phyloP scores from a whole-genome alignment of 2,797 vertebrate species.

The Astyanax mexicanus region DNA sequence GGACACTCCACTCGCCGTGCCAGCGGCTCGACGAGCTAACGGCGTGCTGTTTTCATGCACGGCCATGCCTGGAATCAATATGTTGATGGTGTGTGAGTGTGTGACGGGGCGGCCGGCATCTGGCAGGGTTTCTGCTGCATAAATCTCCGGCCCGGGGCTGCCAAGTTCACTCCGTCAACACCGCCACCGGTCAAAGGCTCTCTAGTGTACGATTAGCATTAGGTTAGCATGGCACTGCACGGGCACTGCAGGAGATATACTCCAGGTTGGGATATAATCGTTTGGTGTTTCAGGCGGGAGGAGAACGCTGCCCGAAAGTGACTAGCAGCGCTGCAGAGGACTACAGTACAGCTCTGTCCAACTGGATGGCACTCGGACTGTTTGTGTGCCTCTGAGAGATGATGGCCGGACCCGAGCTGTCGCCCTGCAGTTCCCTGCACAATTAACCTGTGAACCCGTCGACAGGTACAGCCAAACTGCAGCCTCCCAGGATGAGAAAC shows the following conservation, averaged over 20 bases:
- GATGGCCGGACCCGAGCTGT: conserved; percentile 2
- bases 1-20: conserved; percentile 32
- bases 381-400: conserved; percentile 14
- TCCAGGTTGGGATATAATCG: conserved; percentile 19
- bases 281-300: conserved; percentile 21
- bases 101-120: conserved; percentile 37
- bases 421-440: conserved; percentile 27
- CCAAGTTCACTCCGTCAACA: conserved; percentile 44
- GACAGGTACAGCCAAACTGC: conserved; percentile 32
- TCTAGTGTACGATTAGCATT: conserved; percentile 38
- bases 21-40: conserved; percentile 33
- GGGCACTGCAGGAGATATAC: conserved; percentile 16
- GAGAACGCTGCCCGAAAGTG: conserved; percentile 9
- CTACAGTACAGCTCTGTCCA: conserved; percentile 18
- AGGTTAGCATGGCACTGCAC: conserved; percentile 37
- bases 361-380: conserved; percentile 2
- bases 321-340: conserved; percentile 12
- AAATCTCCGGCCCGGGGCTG: conserved; percentile 41
- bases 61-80: conserved; percentile 46
- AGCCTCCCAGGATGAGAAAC: conserved; percentile 20
- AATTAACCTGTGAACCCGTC: conserved; percentile 42
- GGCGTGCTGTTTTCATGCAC: conserved; percentile 44
- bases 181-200: conserved; percentile 47
- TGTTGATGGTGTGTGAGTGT: conserved; percentile 17
- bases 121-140: conserved; percentile 43